Evolutionary conservation across 2,797 vertebrate species (phyloP).

Genomic region (Mycteria americana): DNA sequence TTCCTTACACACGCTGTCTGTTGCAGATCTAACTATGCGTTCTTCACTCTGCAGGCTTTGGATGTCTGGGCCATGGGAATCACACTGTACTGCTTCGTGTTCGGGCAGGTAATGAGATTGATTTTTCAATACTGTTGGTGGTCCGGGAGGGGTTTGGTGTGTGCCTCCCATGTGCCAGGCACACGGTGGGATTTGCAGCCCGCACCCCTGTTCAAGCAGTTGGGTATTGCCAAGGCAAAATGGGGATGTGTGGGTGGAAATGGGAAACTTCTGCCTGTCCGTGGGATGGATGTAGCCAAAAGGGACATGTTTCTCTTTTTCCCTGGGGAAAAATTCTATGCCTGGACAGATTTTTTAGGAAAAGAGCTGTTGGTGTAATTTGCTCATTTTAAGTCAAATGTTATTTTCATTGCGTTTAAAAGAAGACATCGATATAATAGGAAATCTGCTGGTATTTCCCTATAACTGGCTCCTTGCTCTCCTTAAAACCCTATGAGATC

Average conservation of each 20-base stretch:
- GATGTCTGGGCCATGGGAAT: conserved; percentile 99
- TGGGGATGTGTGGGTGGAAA: background rate
- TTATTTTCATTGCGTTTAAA: background rate
- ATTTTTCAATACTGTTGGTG: background rate
- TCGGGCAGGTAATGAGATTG: conserved; percentile 86
- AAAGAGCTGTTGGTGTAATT: background rate
- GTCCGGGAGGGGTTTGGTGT: accelerated
- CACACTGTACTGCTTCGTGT: conserved; percentile 93
- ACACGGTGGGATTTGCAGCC: background rate
- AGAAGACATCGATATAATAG: background rate
- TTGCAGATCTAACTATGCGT: background rate
- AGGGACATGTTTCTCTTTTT: background rate
- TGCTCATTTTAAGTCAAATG: background rate
- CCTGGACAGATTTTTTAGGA: background rate
- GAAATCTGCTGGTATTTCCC: background rate
- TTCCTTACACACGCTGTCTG: background rate
- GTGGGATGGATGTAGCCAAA: background rate
- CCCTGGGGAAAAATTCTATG: background rate
- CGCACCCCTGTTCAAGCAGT: background rate
- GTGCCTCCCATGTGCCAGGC: background rate
- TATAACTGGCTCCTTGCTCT: background rate
- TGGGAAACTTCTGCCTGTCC: background rate
- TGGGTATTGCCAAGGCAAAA: background rate
- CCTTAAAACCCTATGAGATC: background rate
- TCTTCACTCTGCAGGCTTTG: conserved; percentile 80